Evolutionary conservation across 2,797 vertebrate species (phyloP).

Genomic region (Muraenolepis orangiensis): DNA sequence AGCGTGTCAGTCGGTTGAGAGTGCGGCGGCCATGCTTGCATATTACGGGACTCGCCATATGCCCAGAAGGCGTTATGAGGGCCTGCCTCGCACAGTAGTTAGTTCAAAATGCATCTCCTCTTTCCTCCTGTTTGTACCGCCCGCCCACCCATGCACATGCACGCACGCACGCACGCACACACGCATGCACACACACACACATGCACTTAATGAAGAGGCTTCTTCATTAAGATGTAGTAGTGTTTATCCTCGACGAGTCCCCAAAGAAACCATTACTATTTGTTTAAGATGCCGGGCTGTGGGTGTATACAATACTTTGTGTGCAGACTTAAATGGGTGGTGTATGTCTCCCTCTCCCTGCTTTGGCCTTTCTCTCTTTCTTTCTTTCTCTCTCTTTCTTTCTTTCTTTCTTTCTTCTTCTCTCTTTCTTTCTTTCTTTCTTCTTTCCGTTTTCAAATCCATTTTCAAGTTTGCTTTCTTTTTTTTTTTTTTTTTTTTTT

Average conservation of each 20-base stretch:
- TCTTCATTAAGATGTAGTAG: constrained; percentile 34
- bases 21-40: background rate
- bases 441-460: background rate
- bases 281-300: constrained; percentile 20
- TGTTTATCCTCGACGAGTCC: constrained; percentile 27
- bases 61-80: background rate
- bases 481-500: background rate
- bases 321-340: too few relatives aligned
- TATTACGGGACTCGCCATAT: background rate
- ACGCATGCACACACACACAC: background rate
- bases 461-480: background rate
- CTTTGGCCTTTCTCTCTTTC: constrained; percentile 1
- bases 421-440: background rate
- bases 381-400: background rate
- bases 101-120: background rate
- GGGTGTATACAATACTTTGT: constrained; percentile 1
- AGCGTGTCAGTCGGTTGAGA: background rate
- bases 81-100: background rate
- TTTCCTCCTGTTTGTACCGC: constrained; percentile 2
- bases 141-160: background rate
- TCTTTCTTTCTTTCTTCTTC: background rate
- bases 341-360: too few relatives aligned
- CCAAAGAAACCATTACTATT: constrained; percentile 33
- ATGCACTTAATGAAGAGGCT: constrained; percentile 29
- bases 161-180: background rate